Evolutionary conservation across 1,140 invertebrate species (phyloP).

Genomic region (Drosophila bifasciata): DNA sequence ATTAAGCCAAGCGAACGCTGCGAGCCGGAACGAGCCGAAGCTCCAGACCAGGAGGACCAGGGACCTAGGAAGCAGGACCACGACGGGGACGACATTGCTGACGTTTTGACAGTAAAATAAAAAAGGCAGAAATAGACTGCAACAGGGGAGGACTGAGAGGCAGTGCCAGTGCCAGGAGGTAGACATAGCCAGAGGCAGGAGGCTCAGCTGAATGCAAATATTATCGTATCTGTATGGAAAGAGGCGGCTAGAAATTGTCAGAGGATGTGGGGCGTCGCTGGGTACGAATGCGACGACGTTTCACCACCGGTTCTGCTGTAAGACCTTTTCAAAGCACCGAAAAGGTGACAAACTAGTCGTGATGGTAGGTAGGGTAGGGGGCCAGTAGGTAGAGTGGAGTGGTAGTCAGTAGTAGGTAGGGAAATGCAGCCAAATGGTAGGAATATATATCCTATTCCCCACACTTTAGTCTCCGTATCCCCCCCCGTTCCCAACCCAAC

Average conservation of each 20-base stretch:
- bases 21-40: slow-evolving; percentile 63
- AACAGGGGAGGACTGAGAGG: slow-evolving; percentile 31
- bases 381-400: slow-evolving; percentile 19
- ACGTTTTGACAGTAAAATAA: slow-evolving; percentile 79
- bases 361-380: slow-evolving; percentile 10
- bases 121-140: slow-evolving; percentile 49
- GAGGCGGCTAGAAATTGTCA: neutral
- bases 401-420: neutral
- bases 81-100: slow-evolving; percentile 49
- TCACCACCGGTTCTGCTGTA: slow-evolving; percentile 27
- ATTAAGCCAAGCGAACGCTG: slow-evolving; percentile 74
- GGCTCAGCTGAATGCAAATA: slow-evolving; percentile 79
- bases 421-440: slow-evolving; percentile 4
- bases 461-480: slow-evolving; percentile 20
- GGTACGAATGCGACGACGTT: slow-evolving; percentile 10
- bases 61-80: slow-evolving; percentile 16
- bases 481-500: slow-evolving; percentile 39
- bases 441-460: neutral
- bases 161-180: neutral
- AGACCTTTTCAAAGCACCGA: slow-evolving; percentile 61
- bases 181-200: slow-evolving; percentile 31
- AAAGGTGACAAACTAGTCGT: slow-evolving; percentile 75
- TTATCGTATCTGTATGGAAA: slow-evolving; percentile 72
- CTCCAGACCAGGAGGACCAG: slow-evolving; percentile 51
- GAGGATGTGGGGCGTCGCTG: neutral